phyloP scores from a whole-genome alignment of 1,140 invertebrate species.

The Wasmannia auropunctata region DNA sequence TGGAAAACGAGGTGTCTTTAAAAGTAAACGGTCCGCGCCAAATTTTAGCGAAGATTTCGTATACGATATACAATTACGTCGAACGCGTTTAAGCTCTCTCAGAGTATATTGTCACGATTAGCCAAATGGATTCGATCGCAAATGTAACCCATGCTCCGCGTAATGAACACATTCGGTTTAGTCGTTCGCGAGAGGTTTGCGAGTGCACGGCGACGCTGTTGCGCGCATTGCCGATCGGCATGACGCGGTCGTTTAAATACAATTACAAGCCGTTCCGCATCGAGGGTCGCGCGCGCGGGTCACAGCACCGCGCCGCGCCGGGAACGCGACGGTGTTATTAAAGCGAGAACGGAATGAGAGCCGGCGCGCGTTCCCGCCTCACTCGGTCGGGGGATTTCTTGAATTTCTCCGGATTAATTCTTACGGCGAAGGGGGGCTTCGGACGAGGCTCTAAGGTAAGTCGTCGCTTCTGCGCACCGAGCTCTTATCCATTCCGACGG shows the following conservation, averaged over 20 bases:
- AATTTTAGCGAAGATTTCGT: slow-evolving; percentile 14
- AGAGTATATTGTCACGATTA: slow-evolving; percentile 23
- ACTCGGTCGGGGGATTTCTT: slow-evolving; percentile 30
- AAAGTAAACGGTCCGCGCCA: background rate
- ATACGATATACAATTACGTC: slow-evolving; percentile 26
- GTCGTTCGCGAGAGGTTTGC: slow-evolving; percentile 21
- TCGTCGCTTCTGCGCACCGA: slow-evolving; percentile 30
- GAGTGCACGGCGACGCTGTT: background rate
- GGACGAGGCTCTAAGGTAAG: slow-evolving; percentile 36
- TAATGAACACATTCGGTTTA: slow-evolving; percentile 38
- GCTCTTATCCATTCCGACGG: slow-evolving; percentile 29
- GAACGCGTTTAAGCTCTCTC: slow-evolving; percentile 4
- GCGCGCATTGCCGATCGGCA: slow-evolving; percentile 28
- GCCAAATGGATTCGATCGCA: slow-evolving; percentile 26
- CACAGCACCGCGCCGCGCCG: background rate
- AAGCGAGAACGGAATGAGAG: background rate
- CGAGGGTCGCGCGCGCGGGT: background rate
- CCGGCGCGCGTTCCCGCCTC: background rate
- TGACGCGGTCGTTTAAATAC: slow-evolving; percentile 37
- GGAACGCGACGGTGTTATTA: slow-evolving; percentile 36
- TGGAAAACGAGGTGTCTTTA: background rate
- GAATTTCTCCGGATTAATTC: slow-evolving; percentile 55
- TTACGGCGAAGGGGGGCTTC: slow-evolving; percentile 1
- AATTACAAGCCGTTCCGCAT: slow-evolving; percentile 21
- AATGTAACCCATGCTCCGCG: slow-evolving; percentile 16